Percentiles rank a stretch among this genome's conserved stretches.
Conservation (phyloP, 2,888 invertebrate genomes). For the Ophion obscuratus region DNA sequence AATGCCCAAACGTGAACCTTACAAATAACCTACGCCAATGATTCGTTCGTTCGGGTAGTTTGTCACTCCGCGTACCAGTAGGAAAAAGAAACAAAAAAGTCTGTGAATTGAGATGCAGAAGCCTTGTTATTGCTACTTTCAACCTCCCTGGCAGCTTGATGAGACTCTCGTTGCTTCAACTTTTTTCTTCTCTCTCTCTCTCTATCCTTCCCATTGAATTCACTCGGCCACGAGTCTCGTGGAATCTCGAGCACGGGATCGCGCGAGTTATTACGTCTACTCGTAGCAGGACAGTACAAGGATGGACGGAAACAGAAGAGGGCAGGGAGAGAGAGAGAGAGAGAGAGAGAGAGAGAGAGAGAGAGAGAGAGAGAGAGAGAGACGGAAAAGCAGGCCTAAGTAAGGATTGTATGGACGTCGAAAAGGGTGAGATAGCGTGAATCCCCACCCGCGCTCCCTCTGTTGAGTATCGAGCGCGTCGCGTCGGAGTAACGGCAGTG, state of each 20-base stretch:
- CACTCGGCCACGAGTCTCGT: slow-evolving; percentile 61
- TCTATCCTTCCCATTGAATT: slow-evolving; percentile 42
- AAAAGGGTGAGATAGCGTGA: slow-evolving; percentile 45
- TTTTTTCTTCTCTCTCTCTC: slow-evolving; percentile 2
- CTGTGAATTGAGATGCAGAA: slow-evolving; percentile 27
- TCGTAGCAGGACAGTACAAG: slow-evolving; percentile 34
- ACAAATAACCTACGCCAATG: background rate
- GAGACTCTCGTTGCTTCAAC: slow-evolving; percentile 29
- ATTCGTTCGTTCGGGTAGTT: background rate
- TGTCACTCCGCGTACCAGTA: background rate
- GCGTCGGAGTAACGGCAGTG: slow-evolving; percentile 60
- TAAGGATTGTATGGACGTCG: slow-evolving; percentile 11
- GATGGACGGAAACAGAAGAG: slow-evolving; percentile 39
- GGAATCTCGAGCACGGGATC: slow-evolving; percentile 61
- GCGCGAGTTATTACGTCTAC: slow-evolving; percentile 59
- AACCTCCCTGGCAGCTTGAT: slow-evolving; percentile 41
- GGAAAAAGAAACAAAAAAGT: background rate
- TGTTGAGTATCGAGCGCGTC: slow-evolving; percentile 61
- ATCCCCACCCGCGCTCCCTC: slow-evolving; percentile 32
- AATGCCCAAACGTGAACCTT: background rate
- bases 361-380: slow-evolving; percentile 41
- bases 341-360: slow-evolving; percentile 23
- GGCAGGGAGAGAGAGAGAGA: slow-evolving; percentile 52
- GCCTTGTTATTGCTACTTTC: slow-evolving; percentile 48
- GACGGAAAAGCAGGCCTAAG: slow-evolving; percentile 17